Conservation (phyloP, 2,113 vertebrate species). For the Ancistrus triradiatus region DNA sequence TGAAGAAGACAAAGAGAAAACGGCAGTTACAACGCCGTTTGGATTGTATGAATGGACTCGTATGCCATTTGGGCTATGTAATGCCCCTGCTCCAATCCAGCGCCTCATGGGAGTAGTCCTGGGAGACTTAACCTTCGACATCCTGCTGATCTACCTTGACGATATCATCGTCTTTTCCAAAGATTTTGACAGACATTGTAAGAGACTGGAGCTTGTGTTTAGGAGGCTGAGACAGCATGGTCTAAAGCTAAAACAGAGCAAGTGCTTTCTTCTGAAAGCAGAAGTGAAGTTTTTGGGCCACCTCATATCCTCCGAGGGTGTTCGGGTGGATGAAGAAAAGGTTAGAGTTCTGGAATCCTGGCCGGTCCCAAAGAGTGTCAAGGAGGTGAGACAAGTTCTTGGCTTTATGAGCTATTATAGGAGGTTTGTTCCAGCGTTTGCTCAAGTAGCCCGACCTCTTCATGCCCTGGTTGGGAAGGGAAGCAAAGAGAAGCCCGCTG, state of each 20-base stretch:
- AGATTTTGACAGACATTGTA: neutral
- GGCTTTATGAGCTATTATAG: slow-evolving; percentile 26
- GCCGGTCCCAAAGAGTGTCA: neutral
- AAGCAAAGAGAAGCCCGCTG: neutral
- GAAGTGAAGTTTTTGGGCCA: neutral
- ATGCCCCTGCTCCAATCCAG: neutral
- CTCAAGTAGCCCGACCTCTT: neutral
- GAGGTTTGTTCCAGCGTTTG: neutral
- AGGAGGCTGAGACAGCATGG: neutral
- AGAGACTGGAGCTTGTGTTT: neutral
- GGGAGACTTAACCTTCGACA: neutral
- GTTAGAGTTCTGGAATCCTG: neutral
- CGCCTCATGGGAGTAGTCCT: neutral
- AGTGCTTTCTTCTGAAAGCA: neutral
- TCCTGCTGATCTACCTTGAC: neutral
- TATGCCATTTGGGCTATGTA: neutral
- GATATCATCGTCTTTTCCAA: neutral
- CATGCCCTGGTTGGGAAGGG: slow-evolving; percentile 8
- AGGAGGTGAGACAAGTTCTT: neutral
- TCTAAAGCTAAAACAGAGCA: neutral
- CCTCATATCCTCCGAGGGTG: neutral
- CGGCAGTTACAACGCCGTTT: neutral
- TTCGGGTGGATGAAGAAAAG: neutral
- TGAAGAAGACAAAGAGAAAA: neutral
- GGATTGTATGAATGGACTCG: neutral